A percentile compares a stretch with the other conserved stretches of the same genome.
phyloP scores from a whole-genome alignment of 2,113 vertebrate species.

The Ahaetulla prasina region DNA sequence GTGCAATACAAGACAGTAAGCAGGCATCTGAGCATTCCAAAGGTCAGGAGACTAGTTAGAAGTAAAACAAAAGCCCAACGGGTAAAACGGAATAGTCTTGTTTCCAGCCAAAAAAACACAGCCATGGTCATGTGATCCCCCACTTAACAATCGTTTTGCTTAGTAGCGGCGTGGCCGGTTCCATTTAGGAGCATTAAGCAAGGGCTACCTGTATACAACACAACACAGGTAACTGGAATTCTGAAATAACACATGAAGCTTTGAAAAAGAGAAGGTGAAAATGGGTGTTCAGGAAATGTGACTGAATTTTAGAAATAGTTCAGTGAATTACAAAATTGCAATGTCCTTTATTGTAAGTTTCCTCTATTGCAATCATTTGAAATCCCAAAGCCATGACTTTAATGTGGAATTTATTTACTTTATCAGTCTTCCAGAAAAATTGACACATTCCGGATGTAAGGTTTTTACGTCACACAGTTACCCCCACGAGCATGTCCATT shows the following conservation, averaged over 20 bases:
- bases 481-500: not conserved
- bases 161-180: not conserved
- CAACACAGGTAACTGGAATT: not conserved
- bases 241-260: not conserved
- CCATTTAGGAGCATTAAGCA: not conserved
- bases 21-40: not conserved
- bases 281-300: not conserved
- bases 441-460: not conserved
- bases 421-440: not conserved
- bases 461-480: not conserved
- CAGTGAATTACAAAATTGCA: not conserved
- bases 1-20: not conserved
- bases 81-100: not conserved
- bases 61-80: not conserved
- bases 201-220: not conserved
- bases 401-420: not conserved
- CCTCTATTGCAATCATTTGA: not conserved
- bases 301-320: not conserved
- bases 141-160: not conserved
- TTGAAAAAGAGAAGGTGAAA: not conserved
- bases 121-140: not conserved
- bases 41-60: not conserved
- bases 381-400: not conserved
- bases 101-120: not conserved
- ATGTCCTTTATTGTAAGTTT: not conserved